Conservation (phyloP, 2,888 invertebrate species). For the Agrypnus murinus region DNA sequence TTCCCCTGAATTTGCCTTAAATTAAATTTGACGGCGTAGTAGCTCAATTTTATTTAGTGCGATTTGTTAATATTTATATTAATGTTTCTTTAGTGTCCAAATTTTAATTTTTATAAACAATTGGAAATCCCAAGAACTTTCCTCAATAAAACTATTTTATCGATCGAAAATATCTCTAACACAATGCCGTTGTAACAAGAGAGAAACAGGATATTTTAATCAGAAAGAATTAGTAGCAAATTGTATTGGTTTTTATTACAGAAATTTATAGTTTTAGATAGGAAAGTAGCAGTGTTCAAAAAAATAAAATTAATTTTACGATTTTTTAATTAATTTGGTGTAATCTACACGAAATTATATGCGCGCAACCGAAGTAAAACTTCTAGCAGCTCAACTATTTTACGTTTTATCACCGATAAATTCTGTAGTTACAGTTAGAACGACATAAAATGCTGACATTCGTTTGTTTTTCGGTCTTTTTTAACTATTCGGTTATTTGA, state of each 20-base stretch:
- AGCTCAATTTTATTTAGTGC: too few relatives aligned
- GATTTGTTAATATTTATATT: too few relatives aligned
- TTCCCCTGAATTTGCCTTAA: too few relatives aligned
- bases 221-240: constrained; percentile 24
- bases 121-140: too few relatives aligned
- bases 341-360: constrained; percentile 19
- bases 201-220: constrained; percentile 16
- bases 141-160: too few relatives aligned
- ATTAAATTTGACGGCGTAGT: too few relatives aligned
- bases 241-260: constrained; percentile 13
- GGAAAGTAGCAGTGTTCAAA: constrained; percentile 12
- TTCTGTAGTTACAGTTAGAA: constrained; percentile 23
- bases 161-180: background rate
- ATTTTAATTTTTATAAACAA: too few relatives aligned
- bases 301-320: constrained; percentile 27
- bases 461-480: constrained; percentile 7
- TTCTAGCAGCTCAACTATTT: constrained; percentile 18
- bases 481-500: background rate
- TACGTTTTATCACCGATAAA: constrained; percentile 27
- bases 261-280: constrained; percentile 22
- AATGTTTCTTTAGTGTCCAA: too few relatives aligned
- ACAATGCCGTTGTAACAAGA: constrained; percentile 19
- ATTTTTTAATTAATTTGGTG: constrained; percentile 32
- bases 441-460: constrained; percentile 2
- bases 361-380: background rate